Percentiles rank a stretch among this genome's conserved stretches.
Evolutionary conservation across 1,140 invertebrate species (phyloP).

Genomic region (Kradibia gibbosae): DNA sequence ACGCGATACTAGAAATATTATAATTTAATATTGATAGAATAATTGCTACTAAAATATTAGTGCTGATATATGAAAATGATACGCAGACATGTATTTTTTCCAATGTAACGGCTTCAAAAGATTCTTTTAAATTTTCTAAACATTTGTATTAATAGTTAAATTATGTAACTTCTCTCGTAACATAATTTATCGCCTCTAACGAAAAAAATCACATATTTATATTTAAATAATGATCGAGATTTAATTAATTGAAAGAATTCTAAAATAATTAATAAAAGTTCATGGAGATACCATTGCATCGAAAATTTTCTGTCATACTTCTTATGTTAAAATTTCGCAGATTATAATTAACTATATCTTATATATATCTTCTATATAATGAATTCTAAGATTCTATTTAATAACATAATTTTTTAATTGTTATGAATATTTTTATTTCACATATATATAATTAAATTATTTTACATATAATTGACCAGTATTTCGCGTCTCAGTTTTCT

Average conservation of each 20-base stretch:
- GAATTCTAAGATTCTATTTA: too few relatives aligned
- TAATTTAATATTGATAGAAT: neutral
- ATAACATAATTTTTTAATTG: too few relatives aligned
- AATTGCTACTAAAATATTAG: neutral
- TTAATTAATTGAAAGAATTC: neutral
- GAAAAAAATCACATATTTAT: neutral
- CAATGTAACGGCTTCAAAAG: neutral
- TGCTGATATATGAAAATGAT: neutral
- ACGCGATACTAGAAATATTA: neutral
- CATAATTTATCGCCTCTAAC: neutral
- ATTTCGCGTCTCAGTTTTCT: neutral
- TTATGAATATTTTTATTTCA: neutral
- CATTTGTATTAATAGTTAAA: neutral
- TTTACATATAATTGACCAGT: neutral
- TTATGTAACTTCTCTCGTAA: neutral
- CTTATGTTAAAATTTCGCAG: neutral
- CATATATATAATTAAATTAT: constrained; percentile 1
- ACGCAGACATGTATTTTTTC: neutral
- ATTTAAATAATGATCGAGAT: neutral
- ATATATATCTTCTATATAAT: too few relatives aligned
- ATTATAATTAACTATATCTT: too few relatives aligned
- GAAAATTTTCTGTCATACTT: neutral
- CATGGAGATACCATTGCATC: neutral
- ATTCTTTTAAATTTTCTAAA: neutral
- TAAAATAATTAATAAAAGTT: neutral